These are phyloP conservation scores for Thelaira solivaga DNA, from an alignment of 2,888 invertebrate genomes.

Conservation along the genomic window DNA sequence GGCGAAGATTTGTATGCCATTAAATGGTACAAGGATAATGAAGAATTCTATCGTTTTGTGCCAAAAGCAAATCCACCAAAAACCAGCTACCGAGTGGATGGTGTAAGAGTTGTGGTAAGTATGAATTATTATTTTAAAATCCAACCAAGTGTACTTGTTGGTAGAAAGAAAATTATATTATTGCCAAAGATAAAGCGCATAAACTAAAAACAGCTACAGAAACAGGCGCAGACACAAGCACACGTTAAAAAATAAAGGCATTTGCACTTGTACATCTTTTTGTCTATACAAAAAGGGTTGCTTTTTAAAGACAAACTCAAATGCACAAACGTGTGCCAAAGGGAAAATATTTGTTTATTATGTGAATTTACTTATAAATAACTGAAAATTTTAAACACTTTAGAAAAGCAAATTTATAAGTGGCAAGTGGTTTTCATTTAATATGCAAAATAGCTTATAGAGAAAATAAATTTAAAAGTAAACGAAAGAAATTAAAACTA, in stretches of 20 bases:
- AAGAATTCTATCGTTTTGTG: conserved; percentile 88
- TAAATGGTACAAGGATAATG: conserved; percentile 91
- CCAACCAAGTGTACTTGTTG: not conserved
- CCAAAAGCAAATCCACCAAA: conserved; percentile 85
- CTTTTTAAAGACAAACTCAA: not conserved
- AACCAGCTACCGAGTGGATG: conserved; percentile 83
- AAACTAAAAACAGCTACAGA: conserved; percentile 4
- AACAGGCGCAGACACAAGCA: not conserved
- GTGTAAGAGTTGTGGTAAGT: conserved; percentile 82
- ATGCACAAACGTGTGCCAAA: not conserved
- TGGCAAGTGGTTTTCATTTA: no score
- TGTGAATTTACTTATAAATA: not conserved
- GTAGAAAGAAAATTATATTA: conserved; percentile 44
- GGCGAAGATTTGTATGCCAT: conserved; percentile 86
- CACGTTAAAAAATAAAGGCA: not conserved
- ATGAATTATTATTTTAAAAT: conserved; percentile 37
- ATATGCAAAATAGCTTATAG: no score
- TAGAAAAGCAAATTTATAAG: no score
- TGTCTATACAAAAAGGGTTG: not conserved
- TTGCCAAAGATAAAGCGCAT: conserved; percentile 41
- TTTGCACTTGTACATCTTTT: not conserved
- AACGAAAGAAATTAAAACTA: no score
- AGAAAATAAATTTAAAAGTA: no score
- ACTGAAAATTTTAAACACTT: not conserved
- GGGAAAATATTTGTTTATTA: no score